Evolutionary conservation across 2,888 invertebrate species (phyloP), one percentile per base, ranked within the genome.

Genomic region (Parasteatoda lunata): DNA sequence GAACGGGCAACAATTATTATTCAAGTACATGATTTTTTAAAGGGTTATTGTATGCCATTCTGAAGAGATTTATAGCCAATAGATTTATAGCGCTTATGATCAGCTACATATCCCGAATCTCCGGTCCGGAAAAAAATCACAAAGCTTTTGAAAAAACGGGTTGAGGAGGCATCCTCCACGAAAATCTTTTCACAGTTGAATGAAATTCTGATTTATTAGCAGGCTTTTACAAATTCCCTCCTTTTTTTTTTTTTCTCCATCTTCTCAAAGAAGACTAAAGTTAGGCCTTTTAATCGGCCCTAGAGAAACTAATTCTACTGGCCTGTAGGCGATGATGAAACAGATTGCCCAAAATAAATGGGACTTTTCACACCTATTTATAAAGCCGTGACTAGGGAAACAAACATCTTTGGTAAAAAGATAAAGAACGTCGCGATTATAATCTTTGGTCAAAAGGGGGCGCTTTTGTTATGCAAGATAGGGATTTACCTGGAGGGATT

Each of bases 351-450:
- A 66, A 30, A 30, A 77, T 77, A 77, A 84, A 84, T 77, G 65
- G 80, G 3, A 54, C 78, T 64, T 69, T 86, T 86, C 85, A 80
- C 85, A 86, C 85, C 85, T 86, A 30, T 80, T 86, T 75, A 52
- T 66, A 65, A 45, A 47, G 15, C 85, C 85, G 85, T 86, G 85
- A 86, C 85, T 79, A 5, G 71, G 76, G 85, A 86, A 86, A 86
- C 85, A 86, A 86, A 80, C 54, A 76, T 59, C 52, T 52, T 71
- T 54, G 15, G 77, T 59, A 77, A 68, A 86, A 81, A 80, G 85
- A 86, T 86, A 86, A 81, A 86, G 85, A 80, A 80, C 85, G 76
- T 66, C 70, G 80, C 85, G 85, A 86, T 86, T 86, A 80, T 86
- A 86, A 86, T 86, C 85, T 86, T 69, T 68, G 69, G 45, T 54